These are phyloP conservation scores for Matsumyia berberina DNA, from an alignment of 2,888 invertebrate genomes.

Conservation along the genomic window DNA sequence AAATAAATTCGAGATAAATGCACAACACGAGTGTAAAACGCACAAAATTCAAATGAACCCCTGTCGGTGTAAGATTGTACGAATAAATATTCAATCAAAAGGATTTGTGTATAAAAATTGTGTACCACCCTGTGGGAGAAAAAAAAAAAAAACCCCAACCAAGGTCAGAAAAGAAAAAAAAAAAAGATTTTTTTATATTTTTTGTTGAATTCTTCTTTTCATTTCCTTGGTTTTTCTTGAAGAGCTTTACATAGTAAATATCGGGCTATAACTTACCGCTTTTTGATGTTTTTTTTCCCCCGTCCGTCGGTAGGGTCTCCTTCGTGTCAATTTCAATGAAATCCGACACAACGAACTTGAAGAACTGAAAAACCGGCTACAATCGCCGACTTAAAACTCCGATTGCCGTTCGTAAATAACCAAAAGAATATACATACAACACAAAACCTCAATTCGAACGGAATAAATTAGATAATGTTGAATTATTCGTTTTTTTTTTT, in stretches of 20 bases:
- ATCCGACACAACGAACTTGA: conserved; percentile 41
- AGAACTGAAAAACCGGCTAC: conserved; percentile 47
- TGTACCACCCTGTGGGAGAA: not conserved
- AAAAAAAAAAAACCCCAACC: not conserved
- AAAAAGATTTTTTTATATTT: not conserved
- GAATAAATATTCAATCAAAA: too few relatives aligned
- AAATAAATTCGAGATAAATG: too few relatives aligned
- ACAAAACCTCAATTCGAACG: not conserved
- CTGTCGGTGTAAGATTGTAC: too few relatives aligned
- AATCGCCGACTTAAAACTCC: not conserved
- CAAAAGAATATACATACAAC: too few relatives aligned
- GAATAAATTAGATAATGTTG: conserved; percentile 12
- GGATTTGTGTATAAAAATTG: not conserved
- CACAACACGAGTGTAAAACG: too few relatives aligned
- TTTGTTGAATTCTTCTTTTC: conserved; percentile 10
- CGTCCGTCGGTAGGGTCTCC: conserved; percentile 4
- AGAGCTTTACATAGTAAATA: not conserved
- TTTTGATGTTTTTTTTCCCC: not conserved
- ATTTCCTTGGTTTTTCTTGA: not conserved
- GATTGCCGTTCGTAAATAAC: not conserved
- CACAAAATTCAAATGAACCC: too few relatives aligned
- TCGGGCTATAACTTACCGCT: conserved; percentile 47
- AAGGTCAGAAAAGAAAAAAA: conserved; percentile 18
- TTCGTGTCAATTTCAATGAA: conserved; percentile 16
- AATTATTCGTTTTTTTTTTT: conserved; percentile 22